Evolutionary conservation across 2,888 invertebrate genomes (phyloP), one percentile per base, ranked within the genome.

Genomic region (Cabera pusaria): DNA sequence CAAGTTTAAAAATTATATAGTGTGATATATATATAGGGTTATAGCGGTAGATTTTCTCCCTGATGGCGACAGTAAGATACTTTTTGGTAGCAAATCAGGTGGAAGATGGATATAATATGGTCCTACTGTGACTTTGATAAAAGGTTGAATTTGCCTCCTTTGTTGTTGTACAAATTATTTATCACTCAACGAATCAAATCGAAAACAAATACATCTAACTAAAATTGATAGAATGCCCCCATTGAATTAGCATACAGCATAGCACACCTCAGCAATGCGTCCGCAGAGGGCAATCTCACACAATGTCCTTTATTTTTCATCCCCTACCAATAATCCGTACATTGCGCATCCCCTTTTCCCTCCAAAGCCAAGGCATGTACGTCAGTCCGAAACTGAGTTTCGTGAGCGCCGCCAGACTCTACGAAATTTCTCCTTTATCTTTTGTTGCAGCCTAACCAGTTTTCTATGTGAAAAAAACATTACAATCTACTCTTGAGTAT

Each of bases 401-500:
- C 65, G 71, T 61, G 65, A 68, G 60, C 45, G 33, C 38, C 56
- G 57, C 60, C 29, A 54, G 71, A 44, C 47, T 58, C 65, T 70
- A 66, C 70, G 69, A 58, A 19, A 7, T 31, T 45, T 47, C 49
- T 43, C 33, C 22, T 20, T 21, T 8, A 5, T 38, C 56, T 59
- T 52, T 61, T 66, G 59, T 65, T 60, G 52, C 46, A 61, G 56
- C 52, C 62, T 57, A 33, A 35, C 34, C 49, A 48, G 51, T 59
- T 64, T 76, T 52, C 54, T 74, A 53, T 70, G 75, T 69, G 61
- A 75, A 80, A 81, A 74, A n/a, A n/a, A n/a, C n/a, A n/a, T n/a
- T 14, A 3, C 14, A 3, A 14, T 14, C 4, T 14, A 14, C 14
- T n/a, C n/a, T n/a, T n/a, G n/a, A n/a, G n/a, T n/a, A n/a, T n/a